Base-by-base conservation (phyloP, 2,113 vertebrate species). In the Pristiophorus japonicus region DNA sequence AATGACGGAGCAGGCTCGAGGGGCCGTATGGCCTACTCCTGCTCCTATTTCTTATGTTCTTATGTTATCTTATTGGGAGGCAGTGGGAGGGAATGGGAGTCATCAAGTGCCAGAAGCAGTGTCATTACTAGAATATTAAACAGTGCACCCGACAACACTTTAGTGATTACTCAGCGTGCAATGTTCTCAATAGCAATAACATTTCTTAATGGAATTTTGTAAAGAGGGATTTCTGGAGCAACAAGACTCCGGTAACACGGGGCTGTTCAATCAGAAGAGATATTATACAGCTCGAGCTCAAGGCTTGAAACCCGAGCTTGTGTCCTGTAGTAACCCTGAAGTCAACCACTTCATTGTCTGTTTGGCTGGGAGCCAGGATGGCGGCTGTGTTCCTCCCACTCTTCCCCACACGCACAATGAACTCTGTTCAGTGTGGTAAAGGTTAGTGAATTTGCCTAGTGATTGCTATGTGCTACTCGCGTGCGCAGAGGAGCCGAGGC, bases 291-390 rank as follows among this genome's bases (percentile, higher is more conserved):
- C 65, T 45, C 5, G 20, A 94, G 65, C 66, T 70, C 7, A 94
- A 94, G 42, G 24, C 66, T 51, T 67, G 93, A 70, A 94, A 94
- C 24, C 24, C 22, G 27, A 94, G 38, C 66, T 16, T 47, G 38
- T 94, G 93, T 22, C 93, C 93, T 94, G 24, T 16, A 94, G 42
- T 94, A 94, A 94, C 93, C 93, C 42, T 73, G 63, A 67, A 93
- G 20, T 65, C 91, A 93, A 38, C 91, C 38, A 66, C n/a, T 93
- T 47, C 67, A 94, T 70, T 94, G 93, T 94, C 93, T 51, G 3
- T 70, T 70, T 94, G 66, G 45, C 92, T 27, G 38, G 7, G 38
- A 42, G 91, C 92, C 92, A 94, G 65, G 10, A 38, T 24, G 16
- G 65, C 92, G 42, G 42, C 92, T 70, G 92, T 47, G 62, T 42